Percentiles rank a stretch among this genome's conserved stretches.
Evolutionary conservation across 2,797 vertebrate genomes (phyloP).

Genomic region (Danio albolineatus): DNA sequence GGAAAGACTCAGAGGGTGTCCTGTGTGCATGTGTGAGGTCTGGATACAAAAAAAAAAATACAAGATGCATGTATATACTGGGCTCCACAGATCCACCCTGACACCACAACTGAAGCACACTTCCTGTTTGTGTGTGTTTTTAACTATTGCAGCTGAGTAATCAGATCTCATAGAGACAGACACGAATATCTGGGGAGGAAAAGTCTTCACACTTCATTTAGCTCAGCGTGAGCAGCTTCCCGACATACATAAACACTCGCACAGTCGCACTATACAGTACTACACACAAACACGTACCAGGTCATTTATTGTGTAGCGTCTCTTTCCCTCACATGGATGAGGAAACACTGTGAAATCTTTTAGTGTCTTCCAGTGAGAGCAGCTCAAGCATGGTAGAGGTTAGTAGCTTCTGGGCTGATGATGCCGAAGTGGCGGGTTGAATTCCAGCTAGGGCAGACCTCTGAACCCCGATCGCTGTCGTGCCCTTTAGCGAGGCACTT

Average conservation of each 20-base stretch:
- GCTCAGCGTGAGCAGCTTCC: constrained; percentile 30
- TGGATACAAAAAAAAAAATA: constrained; percentile 21
- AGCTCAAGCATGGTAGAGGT: constrained; percentile 22
- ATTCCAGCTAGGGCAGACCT: constrained; percentile 24
- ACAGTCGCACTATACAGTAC: background rate
- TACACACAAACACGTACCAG: constrained; percentile 3
- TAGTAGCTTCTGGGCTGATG: constrained; percentile 33
- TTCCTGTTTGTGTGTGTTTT: constrained; percentile 43
- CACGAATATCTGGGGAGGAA: constrained; percentile 33
- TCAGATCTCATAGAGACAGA: constrained; percentile 34
- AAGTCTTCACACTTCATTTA: constrained; percentile 49
- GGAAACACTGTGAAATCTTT: constrained; percentile 27
- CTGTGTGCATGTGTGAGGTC: constrained; percentile 46
- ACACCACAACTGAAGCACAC: constrained; percentile 24
- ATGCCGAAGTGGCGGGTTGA: constrained; percentile 33
- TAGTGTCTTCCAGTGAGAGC: constrained; percentile 8
- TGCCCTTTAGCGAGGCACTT: constrained; percentile 37
- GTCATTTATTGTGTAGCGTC: constrained; percentile 1
- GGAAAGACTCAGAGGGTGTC: constrained; percentile 21
- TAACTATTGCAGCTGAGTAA: constrained; percentile 34
- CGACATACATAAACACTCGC: constrained; percentile 11
- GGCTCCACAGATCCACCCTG: constrained; percentile 28
- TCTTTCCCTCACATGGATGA: constrained; percentile 19
- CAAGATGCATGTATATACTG: constrained; percentile 11
- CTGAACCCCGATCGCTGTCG: constrained; percentile 12